These are phyloP conservation scores for Apocheima hispidaria DNA, from an alignment of 2,888 invertebrate species.

Conservation along the genomic window DNA sequence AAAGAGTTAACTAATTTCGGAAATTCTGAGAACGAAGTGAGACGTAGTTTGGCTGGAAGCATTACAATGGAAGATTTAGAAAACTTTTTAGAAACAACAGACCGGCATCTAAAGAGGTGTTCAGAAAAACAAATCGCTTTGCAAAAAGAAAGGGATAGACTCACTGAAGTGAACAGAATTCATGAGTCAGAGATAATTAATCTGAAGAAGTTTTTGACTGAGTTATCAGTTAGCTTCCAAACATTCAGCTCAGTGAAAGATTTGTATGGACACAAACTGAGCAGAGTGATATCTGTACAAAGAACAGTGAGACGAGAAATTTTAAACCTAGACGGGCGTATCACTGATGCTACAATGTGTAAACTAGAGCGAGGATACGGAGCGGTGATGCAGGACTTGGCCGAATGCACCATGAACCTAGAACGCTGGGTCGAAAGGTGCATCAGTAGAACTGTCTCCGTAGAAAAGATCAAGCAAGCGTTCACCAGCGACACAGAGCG, in stretches of 20 bases:
- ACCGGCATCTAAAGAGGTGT: conserved; percentile 71
- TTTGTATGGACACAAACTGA: conserved; percentile 72
- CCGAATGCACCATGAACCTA: conserved; percentile 72
- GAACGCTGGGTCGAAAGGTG: conserved; percentile 77
- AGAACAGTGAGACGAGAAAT: conserved; percentile 76
- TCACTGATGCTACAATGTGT: conserved; percentile 65
- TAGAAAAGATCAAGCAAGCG: conserved; percentile 76
- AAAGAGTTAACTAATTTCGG: conserved; percentile 79
- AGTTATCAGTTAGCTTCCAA: conserved; percentile 72
- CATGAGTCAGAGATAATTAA: conserved; percentile 77
- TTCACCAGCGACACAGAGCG: conserved; percentile 67
- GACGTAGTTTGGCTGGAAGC: conserved; percentile 68
- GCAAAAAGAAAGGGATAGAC: conserved; percentile 75
- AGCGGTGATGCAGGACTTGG: conserved; percentile 74
- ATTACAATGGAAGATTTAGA: conserved; percentile 80
- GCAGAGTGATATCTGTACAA: conserved; percentile 70
- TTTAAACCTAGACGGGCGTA: conserved; percentile 64
- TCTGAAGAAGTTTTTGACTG: conserved; percentile 74
- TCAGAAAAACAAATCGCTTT: conserved; percentile 70
- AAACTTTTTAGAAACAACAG: conserved; percentile 79
- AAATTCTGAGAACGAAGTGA: conserved; percentile 69
- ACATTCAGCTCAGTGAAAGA: conserved; percentile 74
- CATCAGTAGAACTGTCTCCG: conserved; percentile 64
- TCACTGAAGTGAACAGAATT: conserved; percentile 73
- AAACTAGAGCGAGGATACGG: conserved; percentile 73